Conservation (phyloP, 1,140 invertebrate species). For the Drosophila rhopaloa region DNA sequence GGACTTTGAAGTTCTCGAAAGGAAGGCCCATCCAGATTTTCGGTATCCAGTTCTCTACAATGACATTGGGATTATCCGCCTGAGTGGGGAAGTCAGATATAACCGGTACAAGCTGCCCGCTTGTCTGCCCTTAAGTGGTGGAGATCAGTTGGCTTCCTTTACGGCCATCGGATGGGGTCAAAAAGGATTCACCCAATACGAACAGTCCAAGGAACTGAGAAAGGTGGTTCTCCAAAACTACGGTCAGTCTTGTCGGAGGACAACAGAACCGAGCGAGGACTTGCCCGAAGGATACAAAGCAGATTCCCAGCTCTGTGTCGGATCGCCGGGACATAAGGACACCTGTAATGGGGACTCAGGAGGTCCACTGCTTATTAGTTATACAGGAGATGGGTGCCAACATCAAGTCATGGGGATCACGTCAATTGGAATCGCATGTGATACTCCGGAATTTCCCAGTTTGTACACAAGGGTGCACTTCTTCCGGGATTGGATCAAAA, state of each 20-base stretch:
- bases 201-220: slow-evolving; percentile 65
- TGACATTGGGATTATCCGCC: slow-evolving; percentile 61
- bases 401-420: slow-evolving; percentile 14
- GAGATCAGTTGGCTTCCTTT: slow-evolving; percentile 9
- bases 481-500: slow-evolving; percentile 2
- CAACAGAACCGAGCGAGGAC: slow-evolving; percentile 4
- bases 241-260: not conserved
- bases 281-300: not conserved
- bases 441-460: slow-evolving; percentile 12
- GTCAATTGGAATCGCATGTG: slow-evolving; percentile 10
- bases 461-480: slow-evolving; percentile 11
- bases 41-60: slow-evolving; percentile 43
- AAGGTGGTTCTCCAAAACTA: slow-evolving; percentile 84
- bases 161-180: slow-evolving; percentile 63
- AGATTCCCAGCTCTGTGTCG: slow-evolving; percentile 11
- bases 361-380: slow-evolving; percentile 1
- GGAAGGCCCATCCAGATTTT: slow-evolving; percentile 55
- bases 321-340: slow-evolving; percentile 13
- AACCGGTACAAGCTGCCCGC: slow-evolving; percentile 60
- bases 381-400: not conserved
- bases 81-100: slow-evolving; percentile 34
- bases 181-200: slow-evolving; percentile 16
- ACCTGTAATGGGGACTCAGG: slow-evolving; percentile 21
- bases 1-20: slow-evolving; percentile 44
- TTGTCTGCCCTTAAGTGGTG: slow-evolving; percentile 55